Evolutionary conservation across 2,888 invertebrate genomes (phyloP).

Genomic region (Leptinotarsa tumamoca): DNA sequence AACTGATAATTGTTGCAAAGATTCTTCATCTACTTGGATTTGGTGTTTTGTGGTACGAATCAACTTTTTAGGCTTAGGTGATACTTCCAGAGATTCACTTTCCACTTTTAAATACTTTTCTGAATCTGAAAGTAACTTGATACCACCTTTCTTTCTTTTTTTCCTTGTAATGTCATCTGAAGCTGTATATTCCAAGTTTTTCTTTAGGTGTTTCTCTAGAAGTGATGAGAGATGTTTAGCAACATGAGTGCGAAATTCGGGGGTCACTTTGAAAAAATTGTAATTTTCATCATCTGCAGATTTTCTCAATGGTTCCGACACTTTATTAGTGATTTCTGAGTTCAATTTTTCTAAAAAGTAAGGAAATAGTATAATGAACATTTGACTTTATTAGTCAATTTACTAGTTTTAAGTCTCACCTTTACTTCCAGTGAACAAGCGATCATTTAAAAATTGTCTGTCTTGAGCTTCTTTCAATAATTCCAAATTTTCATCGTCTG

Average conservation of each 20-base stretch:
- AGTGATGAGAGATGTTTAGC: constrained; percentile 69
- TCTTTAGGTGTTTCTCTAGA: constrained; percentile 61
- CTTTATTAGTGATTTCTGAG: constrained; percentile 19
- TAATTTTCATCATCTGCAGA: constrained; percentile 66
- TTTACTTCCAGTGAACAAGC: constrained; percentile 53
- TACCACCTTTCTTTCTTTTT: constrained; percentile 38
- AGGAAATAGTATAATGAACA: constrained; percentile 7
- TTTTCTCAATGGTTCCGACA: constrained; percentile 48
- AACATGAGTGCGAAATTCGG: constrained; percentile 69
- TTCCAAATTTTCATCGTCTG: constrained; percentile 61
- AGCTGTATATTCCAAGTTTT: constrained; percentile 55
- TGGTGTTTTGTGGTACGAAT: neutral
- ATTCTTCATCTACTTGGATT: constrained; percentile 49
- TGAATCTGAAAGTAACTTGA: constrained; percentile 51
- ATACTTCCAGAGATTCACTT: constrained; percentile 60
- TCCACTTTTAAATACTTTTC: constrained; percentile 43
- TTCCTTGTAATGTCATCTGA: constrained; percentile 31
- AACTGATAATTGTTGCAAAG: constrained; percentile 63
- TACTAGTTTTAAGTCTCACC: constrained; percentile 38
- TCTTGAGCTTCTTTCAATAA: constrained; percentile 68
- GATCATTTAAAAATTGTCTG: constrained; percentile 66
- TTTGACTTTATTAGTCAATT: neutral
- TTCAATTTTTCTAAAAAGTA: constrained; percentile 29
- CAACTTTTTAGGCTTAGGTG: neutral
- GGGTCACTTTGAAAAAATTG: constrained; percentile 69